phyloP scores from a whole-genome alignment of 2,797 vertebrate genomes.

The Lagorchestes hirsutus region DNA sequence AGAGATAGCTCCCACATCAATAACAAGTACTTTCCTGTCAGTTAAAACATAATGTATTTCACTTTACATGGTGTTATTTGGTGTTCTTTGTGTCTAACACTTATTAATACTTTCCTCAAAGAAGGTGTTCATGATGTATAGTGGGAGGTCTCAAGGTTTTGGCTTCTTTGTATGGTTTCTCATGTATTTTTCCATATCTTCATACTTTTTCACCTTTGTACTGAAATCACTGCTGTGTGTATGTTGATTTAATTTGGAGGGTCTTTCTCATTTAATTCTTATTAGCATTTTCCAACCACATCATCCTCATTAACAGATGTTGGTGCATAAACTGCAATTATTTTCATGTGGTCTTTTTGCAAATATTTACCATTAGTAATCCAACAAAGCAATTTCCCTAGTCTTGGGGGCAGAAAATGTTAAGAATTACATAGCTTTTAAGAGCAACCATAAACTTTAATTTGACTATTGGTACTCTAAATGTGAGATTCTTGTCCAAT shows the following conservation, averaged over 20 bases:
- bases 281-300: background rate
- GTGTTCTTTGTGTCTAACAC: background rate
- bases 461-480: background rate
- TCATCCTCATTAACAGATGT: background rate
- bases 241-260: background rate
- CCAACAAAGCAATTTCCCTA: background rate
- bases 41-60: background rate
- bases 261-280: background rate
- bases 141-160: background rate
- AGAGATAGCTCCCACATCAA: background rate
- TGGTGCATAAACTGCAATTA: background rate
- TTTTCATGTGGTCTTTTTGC: background rate
- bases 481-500: background rate
- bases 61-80: background rate
- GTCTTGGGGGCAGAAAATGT: background rate
- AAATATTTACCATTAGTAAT: background rate
- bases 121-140: background rate
- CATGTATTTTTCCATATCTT: background rate
- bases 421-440: background rate
- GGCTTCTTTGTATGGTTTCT: background rate
- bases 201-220: background rate
- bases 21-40: background rate
- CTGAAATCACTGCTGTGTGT: background rate
- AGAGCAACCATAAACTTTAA: background rate
- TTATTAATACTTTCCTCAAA: slow-evolving; percentile 1